Percentiles rank a stretch among this genome's conserved stretches.
phyloP scores from a whole-genome alignment of 2,888 invertebrate genomes.

The Drosophila macrospina region DNA sequence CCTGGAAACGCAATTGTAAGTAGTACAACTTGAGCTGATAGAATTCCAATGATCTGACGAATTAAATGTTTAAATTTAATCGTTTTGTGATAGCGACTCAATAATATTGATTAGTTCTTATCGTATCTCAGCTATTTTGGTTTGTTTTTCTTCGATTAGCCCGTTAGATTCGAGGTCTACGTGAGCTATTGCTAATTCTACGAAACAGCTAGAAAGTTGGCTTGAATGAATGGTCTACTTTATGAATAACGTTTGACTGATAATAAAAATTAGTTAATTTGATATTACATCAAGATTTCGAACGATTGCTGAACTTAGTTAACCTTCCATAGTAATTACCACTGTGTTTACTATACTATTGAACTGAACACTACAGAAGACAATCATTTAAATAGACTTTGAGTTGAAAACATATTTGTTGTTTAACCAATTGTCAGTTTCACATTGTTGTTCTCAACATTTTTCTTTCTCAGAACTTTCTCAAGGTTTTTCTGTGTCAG shows the following conservation, averaged over 20 bases:
- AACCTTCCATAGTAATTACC: not conserved
- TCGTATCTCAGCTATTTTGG: slow-evolving; percentile 19
- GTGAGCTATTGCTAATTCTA: slow-evolving; percentile 40
- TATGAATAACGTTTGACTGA: slow-evolving; percentile 17
- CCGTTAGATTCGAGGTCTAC: slow-evolving; percentile 11
- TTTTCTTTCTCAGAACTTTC: slow-evolving; percentile 8
- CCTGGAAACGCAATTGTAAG: slow-evolving; percentile 88
- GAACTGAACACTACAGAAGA: not conserved
- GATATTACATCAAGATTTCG: slow-evolving; percentile 1
- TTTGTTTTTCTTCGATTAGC: slow-evolving; percentile 17
- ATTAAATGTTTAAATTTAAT: slow-evolving; percentile 1
- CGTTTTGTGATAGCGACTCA: not conserved
- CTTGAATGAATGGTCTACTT: slow-evolving; percentile 35
- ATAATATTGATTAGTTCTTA: slow-evolving; percentile 22
- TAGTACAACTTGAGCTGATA: slow-evolving; percentile 41
- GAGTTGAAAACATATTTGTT: not conserved
- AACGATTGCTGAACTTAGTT: slow-evolving; percentile 6
- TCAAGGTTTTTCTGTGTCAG: slow-evolving; percentile 30
- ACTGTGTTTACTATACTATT: not conserved
- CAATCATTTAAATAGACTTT: not conserved
- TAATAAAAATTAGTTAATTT: not conserved
- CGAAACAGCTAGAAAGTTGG: not conserved
- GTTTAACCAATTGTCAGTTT: not conserved
- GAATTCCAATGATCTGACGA: slow-evolving; percentile 11
- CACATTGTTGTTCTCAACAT: not conserved